Evolutionary conservation across 2,888 invertebrate species (phyloP).

Genomic region (Oxyscelio sp.): DNA sequence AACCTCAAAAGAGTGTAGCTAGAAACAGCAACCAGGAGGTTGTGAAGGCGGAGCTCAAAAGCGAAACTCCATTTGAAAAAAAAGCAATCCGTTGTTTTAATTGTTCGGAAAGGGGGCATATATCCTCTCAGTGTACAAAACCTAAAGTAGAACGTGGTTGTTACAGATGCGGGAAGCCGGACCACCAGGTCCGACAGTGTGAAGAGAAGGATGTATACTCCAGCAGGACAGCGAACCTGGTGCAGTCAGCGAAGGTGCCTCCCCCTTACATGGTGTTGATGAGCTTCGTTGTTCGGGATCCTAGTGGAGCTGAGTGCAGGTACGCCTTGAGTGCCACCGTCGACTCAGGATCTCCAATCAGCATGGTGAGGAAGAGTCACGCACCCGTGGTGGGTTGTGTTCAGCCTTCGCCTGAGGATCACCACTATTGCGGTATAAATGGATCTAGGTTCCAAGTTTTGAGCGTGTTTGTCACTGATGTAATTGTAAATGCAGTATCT

Average conservation of each 20-base stretch:
- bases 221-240: not conserved
- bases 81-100: not conserved
- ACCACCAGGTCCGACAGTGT: not conserved
- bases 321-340: constrained; percentile 35
- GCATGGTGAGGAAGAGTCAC: constrained; percentile 24
- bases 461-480: not conserved
- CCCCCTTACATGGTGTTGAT: constrained; percentile 19
- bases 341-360: constrained; percentile 53
- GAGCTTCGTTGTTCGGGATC: not conserved
- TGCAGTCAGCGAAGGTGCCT: constrained; percentile 6
- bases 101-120: not conserved
- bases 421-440: not conserved
- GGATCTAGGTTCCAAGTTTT: not conserved
- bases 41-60: not conserved
- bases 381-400: constrained; percentile 1
- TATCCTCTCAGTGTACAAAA: not conserved
- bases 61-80: not conserved
- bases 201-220: not conserved
- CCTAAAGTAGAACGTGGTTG: not conserved
- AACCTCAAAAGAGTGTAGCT: not conserved
- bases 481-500: not conserved
- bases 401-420: not conserved
- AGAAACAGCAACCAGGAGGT: not conserved
- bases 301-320: not conserved
- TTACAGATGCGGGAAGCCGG: not conserved